Evolutionary conservation across 2,888 invertebrate species (phyloP), one percentile per base, ranked within the genome.

Genomic region (Sesamia inferens): DNA sequence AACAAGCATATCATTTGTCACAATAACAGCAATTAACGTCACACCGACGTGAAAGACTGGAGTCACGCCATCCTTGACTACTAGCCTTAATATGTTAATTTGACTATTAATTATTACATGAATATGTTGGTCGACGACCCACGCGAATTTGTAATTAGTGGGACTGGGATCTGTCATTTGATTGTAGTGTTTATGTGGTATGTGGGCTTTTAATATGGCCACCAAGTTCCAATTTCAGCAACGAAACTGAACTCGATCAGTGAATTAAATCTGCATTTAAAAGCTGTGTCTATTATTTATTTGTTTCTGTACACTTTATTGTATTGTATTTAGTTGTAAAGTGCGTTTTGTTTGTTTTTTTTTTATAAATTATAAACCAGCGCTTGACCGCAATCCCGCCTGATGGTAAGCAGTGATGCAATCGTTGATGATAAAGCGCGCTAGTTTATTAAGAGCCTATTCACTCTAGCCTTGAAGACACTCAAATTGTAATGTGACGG

Each of bases 131-230:
- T 71, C 39, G 61, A 42, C n/a, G 57, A 31, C 57, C 64, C 83
- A 82, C 83, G 83, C 83, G 72, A 84, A 81, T 84, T 57, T 71
- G 70, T 85, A 73, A 82, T 85, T 85, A 82, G 65, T 74, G 61
- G 0, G n/a, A 58, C 39, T 74, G 61, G 0, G n/a, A 58, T 44
- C 55, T 57, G 62, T 67, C 6, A 61, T 68, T 39, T 39, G 39
- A 39, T 5, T 81, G 63, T 57, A 19, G 16, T 24, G 31, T 0
- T 1, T 39, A 19, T 24, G 6, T 47, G 5, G 31, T 54, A 51
- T 72, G 62, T 67, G 48, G 59, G 22, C 16, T 11, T 61, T n/a
- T 44, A 31, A 51, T 44, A 51, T 54, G 39, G 22, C 19, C 22
- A 67, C 39, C 19, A 10, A 31, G 19, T 7, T 2, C 24, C 8